These are phyloP conservation scores for Allolobophora icterica DNA, from an alignment of 2,888 invertebrate genomes.

Conservation along the genomic window DNA sequence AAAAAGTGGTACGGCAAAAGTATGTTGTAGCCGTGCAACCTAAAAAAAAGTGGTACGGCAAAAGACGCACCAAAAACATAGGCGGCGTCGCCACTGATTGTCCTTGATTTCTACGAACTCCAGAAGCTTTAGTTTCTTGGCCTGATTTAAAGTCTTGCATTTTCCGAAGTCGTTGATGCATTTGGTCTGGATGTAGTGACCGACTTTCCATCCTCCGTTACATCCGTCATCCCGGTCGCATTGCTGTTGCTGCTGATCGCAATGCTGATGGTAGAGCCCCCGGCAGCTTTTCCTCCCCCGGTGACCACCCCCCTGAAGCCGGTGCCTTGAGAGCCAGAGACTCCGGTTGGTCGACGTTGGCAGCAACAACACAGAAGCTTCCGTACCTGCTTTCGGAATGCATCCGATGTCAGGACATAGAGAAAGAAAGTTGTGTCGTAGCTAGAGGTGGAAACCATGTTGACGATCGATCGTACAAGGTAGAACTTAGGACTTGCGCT, in stretches of 20 bases:
- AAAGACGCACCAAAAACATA: too few species aligned
- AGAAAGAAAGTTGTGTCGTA: slow-evolving; percentile 45
- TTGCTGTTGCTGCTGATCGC: too few species aligned
- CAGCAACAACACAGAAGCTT: background rate
- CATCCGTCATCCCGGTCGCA: background rate
- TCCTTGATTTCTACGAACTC: too few species aligned
- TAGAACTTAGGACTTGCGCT: slow-evolving; percentile 33
- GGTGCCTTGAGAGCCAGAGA: background rate
- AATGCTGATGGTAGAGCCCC: too few species aligned
- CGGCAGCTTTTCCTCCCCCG: background rate
- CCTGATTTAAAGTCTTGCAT: too few species aligned
- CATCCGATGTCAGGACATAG: slow-evolving; percentile 41
- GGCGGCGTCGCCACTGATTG: too few species aligned
- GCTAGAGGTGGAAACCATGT: background rate
- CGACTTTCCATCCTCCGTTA: background rate
- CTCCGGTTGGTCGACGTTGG: background rate
- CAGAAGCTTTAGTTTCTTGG: too few species aligned
- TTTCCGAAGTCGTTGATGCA: too few species aligned
- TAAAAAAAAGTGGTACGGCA: too few species aligned
- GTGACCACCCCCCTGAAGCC: background rate
- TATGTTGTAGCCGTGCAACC: too few species aligned
- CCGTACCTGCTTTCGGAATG: slow-evolving; percentile 40
- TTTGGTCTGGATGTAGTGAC: background rate
- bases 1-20: too few species aligned
- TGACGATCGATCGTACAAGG: background rate